Base-by-base conservation (phyloP, 2,888 invertebrate species). In the Eristalinus aeneus region DNA sequence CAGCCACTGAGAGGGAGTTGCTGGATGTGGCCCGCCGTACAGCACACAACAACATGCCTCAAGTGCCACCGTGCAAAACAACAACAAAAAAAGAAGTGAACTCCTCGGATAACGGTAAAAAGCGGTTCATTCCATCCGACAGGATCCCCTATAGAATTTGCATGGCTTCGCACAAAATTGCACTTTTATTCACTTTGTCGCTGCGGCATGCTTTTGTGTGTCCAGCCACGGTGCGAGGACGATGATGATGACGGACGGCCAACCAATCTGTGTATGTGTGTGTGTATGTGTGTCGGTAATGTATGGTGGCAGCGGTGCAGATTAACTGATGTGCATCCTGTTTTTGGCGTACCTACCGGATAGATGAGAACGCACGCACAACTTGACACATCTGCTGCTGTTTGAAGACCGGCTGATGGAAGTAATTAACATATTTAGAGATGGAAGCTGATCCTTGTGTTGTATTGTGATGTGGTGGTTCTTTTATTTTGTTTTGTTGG, bases 321-420 rank as follows among this genome's bases (percentile, higher is more conserved):
- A 86, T 86, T 81, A 86, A 86, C 85, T 86, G 81, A 86, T 65
- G 81, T 82, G 81, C 82, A 86, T 82, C 85, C 85, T 86, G 85
- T 82, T 77, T 86, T 86, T 77, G 82, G 73, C 82, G 61, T 72
- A 64, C 60, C 68, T 27, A 27, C 27, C 16, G 60, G 32, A 46
- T 46, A 16, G 46, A 46, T 16, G 39, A 68, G 39, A 68, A 56
- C 23, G 72, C 60, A 82, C 68, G 73, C 82, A 86, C 73, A 73
- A 77, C 81, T 77, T 77, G 64, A 53, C 76, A 77, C 82, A 77
- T 73, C 58, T 82, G 85, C 69, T 86, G 77, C 61, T 65, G 77
- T 86, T 77, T 86, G 82, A 82, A 60, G 58, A 60, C 76, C 73
- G 65, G 77, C 10, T 86, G 81, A 77, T 81, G 81, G 85, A 58